Percentiles rank a stretch among this genome's conserved stretches.
These are phyloP conservation scores for Hirundo rustica DNA, from an alignment of 2,797 vertebrate species.

Conservation along the genomic window DNA sequence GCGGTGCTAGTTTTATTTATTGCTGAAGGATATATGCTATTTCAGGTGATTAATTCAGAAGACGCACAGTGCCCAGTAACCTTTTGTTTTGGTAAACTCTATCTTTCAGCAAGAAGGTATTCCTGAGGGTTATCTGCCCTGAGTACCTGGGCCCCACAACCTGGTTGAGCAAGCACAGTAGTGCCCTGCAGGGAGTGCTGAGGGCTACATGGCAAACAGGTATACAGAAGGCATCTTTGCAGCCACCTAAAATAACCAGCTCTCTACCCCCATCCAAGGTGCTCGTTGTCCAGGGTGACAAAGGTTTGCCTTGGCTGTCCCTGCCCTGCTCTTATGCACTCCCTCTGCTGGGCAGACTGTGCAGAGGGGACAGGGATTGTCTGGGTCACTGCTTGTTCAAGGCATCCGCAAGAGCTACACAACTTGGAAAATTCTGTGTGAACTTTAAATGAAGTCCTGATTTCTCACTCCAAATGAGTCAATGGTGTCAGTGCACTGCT, in stretches of 20 bases:
- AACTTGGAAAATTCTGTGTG: neutral
- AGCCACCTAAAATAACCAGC: neutral
- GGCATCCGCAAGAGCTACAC: neutral
- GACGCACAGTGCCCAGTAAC: neutral
- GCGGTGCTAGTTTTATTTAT: neutral
- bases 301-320: neutral
- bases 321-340: neutral
- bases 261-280: neutral
- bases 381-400: neutral
- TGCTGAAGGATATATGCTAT: neutral
- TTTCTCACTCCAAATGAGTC: neutral
- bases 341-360: neutral
- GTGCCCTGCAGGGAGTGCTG: neutral
- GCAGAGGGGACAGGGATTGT: neutral
- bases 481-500: neutral
- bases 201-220: neutral
- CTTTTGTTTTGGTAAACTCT: neutral
- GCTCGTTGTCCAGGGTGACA: neutral
- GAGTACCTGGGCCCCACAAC: neutral
- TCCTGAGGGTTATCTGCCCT: neutral
- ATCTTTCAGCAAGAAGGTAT: neutral
- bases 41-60: neutral
- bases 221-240: neutral
- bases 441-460: neutral
- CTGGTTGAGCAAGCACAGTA: fast-evolving